Evolutionary conservation across 2,797 vertebrate species (phyloP).

Genomic region (Euphonia xanthogaster): DNA sequence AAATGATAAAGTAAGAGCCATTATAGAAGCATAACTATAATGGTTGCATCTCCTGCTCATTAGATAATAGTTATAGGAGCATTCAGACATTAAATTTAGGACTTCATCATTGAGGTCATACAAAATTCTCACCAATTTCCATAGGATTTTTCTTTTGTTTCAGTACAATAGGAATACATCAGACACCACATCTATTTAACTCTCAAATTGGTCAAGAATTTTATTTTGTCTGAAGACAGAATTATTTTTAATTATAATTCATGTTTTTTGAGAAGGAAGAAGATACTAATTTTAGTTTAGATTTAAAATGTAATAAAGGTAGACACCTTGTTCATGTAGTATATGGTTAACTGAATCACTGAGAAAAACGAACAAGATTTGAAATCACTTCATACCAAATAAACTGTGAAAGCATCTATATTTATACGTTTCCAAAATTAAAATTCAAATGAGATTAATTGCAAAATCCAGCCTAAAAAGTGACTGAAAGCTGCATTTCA

Average conservation of each 20-base stretch:
- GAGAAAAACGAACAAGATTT: not conserved
- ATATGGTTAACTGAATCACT: not conserved
- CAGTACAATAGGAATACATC: not conserved
- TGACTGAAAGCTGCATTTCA: not conserved
- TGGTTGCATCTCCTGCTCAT: not conserved
- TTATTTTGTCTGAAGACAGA: not conserved
- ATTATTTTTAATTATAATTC: not conserved
- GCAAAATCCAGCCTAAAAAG: not conserved
- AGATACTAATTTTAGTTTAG: not conserved
- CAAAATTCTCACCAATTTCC: not conserved
- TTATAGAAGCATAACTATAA: not conserved
- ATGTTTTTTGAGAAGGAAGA: not conserved
- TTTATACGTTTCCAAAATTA: not conserved
- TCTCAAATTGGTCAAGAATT: not conserved
- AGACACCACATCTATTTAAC: not conserved
- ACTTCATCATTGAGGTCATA: not conserved
- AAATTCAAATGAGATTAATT: not conserved
- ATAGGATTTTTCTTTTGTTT: not conserved
- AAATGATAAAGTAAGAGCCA: not conserved
- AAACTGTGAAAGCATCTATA: not conserved
- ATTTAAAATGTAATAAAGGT: not conserved
- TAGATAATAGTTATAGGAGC: not conserved
- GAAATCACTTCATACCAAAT: not conserved
- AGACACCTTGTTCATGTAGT: not conserved
- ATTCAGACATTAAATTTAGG: not conserved